Evolutionary conservation across 2,113 vertebrate species (phyloP).

Genomic region (Hyaena hyaena): DNA sequence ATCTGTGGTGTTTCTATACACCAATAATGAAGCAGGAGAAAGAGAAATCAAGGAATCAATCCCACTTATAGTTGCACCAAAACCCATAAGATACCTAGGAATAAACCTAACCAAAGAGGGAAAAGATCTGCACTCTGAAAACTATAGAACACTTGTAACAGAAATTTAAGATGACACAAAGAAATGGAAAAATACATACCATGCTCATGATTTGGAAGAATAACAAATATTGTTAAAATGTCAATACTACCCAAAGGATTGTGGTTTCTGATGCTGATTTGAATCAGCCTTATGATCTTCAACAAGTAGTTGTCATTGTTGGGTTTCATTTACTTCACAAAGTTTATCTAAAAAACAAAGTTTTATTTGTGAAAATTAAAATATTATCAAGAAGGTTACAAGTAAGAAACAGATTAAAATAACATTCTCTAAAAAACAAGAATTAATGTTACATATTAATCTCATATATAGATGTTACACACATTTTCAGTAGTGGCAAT

Average conservation of each 20-base stretch:
- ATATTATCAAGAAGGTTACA: not conserved
- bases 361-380: constrained; percentile 1
- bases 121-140: too few species aligned
- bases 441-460: not conserved
- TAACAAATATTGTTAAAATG: too few species aligned
- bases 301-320: not conserved
- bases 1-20: too few species aligned
- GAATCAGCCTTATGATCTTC: not conserved
- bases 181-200: too few species aligned
- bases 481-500: not conserved
- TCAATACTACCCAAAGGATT: not conserved
- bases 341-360: not conserved
- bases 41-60: too few species aligned
- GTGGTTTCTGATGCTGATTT: not conserved
- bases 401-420: not conserved
- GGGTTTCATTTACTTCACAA: not conserved
- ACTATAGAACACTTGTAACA: too few species aligned
- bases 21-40: too few species aligned
- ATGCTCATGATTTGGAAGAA: too few species aligned
- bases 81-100: too few species aligned
- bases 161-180: too few species aligned
- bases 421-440: not conserved
- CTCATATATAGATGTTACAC: not conserved
- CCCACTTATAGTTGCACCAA: too few species aligned
- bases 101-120: too few species aligned